Base-by-base conservation (phyloP, 2,888 invertebrate species). In the Uropetala carovei region DNA sequence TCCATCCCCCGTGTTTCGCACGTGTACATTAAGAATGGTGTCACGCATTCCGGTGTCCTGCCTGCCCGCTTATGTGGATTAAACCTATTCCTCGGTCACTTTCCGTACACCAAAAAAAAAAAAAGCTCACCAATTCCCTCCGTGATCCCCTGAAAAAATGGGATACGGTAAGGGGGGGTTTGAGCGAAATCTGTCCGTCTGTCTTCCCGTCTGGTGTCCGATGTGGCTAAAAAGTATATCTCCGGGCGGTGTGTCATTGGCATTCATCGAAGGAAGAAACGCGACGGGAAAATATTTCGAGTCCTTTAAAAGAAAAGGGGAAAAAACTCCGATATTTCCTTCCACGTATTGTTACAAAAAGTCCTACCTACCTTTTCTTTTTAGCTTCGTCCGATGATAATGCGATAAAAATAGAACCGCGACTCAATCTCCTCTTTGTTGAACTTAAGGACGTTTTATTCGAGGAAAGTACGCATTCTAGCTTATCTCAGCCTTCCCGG, bases 31-130 rank as follows among this genome's bases (percentile, higher is more conserved):
- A 75, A 22, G 22, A 75, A 22, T 75, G 75, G 75, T 75, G 75
- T 75, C 68, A 68, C 22, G 68, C 68, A 68, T 68, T 68, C 75
- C 75, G 75, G 75, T 27, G 75, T 68, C 68, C 68, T 22, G 68
- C 68, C 22, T 68, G 22, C 68, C 68, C 68, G 68, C 68, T 68
- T 68, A 68, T 75, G 75, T 75, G 75, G 75, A 75, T 75, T 27
- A 75, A 75, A 22, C 75, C 75, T 27, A 22, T 68, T 68, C 68
- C 68, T 68, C 68, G n/a, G 68, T 27, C 75, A 75, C 11, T 27
- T 75, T 27, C 75, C 75, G 4, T 68, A 68, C 18, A 3, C 75
- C 18, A 27, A 75, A 75, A 75, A n/a, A n/a, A n/a, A n/a, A n/a
- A n/a, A n/a, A n/a, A n/a, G n/a, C 75, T 22, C 27, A 18, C 18